Conservation (phyloP, 2,113 vertebrate species). For the Scomber colias region DNA sequence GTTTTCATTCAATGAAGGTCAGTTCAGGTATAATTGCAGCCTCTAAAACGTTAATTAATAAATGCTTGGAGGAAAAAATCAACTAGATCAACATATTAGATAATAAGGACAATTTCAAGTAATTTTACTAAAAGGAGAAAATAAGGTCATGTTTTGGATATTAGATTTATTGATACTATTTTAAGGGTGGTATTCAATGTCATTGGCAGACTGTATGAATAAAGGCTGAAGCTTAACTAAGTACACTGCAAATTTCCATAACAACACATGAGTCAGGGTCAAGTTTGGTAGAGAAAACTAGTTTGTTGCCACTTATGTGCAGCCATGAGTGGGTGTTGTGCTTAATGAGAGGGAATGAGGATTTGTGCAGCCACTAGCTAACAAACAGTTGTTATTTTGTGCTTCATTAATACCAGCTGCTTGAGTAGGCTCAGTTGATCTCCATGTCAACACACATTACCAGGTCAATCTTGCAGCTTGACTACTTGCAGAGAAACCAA, state of each 20-base stretch:
- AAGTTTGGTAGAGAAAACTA: constrained; percentile 6
- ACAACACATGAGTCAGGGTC: constrained; percentile 27
- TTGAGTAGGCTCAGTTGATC: constrained; percentile 68
- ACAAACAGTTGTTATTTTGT: constrained; percentile 71
- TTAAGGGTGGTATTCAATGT: background rate
- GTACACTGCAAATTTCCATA: constrained; percentile 34
- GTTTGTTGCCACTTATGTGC: constrained; percentile 30
- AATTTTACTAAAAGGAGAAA: constrained; percentile 8
- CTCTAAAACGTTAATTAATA: background rate
- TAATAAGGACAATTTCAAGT: background rate
- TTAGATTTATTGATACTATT: constrained; percentile 18
- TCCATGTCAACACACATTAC: constrained; percentile 74
- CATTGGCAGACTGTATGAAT: background rate
- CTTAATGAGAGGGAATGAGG: constrained; percentile 54
- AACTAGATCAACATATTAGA: no score
- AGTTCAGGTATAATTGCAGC: background rate
- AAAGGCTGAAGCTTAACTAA: constrained; percentile 37
- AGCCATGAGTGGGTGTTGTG: constrained; percentile 33
- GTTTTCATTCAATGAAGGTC: background rate
- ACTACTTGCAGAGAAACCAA: constrained; percentile 66
- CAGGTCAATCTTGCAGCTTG: constrained; percentile 66
- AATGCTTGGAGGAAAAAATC: background rate
- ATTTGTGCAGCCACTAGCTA: constrained; percentile 38
- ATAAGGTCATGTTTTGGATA: background rate
- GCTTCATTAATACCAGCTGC: constrained; percentile 77